Evolutionary conservation across 53 echinoderm and acorn worm species (phyloP).

Genomic region (Echinarachnius parma): DNA sequence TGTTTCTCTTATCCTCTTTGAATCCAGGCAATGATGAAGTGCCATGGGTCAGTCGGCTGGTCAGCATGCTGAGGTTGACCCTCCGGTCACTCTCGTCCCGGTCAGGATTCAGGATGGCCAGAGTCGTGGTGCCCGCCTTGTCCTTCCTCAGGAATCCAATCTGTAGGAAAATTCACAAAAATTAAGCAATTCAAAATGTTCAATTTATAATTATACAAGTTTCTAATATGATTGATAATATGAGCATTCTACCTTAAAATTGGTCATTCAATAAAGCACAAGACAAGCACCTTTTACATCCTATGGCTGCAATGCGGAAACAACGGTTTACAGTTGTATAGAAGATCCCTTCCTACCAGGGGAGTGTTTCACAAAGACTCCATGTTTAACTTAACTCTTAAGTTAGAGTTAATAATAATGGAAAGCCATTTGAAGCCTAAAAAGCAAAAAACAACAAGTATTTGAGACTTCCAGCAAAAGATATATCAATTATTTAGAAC

Average conservation of each 20-base stretch:
- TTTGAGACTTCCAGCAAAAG: too few species aligned
- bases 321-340: too few species aligned
- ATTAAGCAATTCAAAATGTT: not conserved
- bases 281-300: not conserved
- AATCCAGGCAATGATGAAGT: slow-evolving; percentile 81
- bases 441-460: too few species aligned
- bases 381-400: too few species aligned
- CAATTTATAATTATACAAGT: not conserved
- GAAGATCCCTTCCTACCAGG: too few species aligned
- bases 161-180: too few species aligned
- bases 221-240: not conserved
- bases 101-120: slow-evolving; percentile 76
- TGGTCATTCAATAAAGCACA: not conserved
- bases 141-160: slow-evolving; percentile 90
- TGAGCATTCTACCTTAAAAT: too few species aligned
- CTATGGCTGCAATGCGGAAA: too few species aligned
- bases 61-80: slow-evolving; percentile 83
- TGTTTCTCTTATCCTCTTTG: slow-evolving; percentile 91
- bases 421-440: too few species aligned
- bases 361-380: too few species aligned
- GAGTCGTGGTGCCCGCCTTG: slow-evolving; percentile 84
- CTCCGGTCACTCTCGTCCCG: slow-evolving; percentile 51
- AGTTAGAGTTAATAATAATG: too few species aligned
- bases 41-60: slow-evolving; percentile 70
- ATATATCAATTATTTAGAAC: too few species aligned